Conservation (phyloP, 1,140 invertebrate species). For the Drosophila chauvacae region DNA sequence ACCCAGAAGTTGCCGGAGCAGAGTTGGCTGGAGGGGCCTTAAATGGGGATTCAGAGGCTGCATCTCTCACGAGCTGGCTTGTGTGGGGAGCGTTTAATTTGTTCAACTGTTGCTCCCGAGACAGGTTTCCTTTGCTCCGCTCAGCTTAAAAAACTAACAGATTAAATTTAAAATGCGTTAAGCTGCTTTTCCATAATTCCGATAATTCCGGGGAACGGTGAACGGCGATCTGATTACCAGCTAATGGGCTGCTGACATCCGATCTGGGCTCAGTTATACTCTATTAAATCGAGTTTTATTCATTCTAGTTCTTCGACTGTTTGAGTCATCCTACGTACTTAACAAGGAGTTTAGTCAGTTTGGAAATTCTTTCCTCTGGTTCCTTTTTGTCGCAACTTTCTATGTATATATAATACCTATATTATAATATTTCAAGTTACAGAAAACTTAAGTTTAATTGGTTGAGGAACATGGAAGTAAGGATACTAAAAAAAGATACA, state of each 20-base stretch:
- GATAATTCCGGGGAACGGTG: slow-evolving; percentile 13
- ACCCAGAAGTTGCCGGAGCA: slow-evolving; percentile 17
- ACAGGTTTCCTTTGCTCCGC: slow-evolving; percentile 52
- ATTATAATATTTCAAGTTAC: too few species aligned
- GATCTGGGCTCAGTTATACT: slow-evolving; percentile 9
- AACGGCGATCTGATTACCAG: slow-evolving; percentile 19
- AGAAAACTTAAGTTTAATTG: too few species aligned
- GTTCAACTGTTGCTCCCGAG: slow-evolving; percentile 35
- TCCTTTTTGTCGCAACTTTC: too few species aligned
- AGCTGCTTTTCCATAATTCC: slow-evolving; percentile 4
- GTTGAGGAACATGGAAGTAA: too few species aligned
- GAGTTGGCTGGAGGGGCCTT: background rate
- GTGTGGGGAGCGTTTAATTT: slow-evolving; percentile 30
- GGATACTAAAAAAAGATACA: too few species aligned
- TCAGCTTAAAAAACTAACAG: slow-evolving; percentile 22
- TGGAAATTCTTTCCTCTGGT: background rate
- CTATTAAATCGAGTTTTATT: slow-evolving; percentile 4
- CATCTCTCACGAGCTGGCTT: background rate
- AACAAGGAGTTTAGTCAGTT: background rate
- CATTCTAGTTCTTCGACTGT: background rate
- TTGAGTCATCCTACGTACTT: background rate
- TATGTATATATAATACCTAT: too few species aligned
- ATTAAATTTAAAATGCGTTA: slow-evolving; percentile 18
- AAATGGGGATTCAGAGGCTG: slow-evolving; percentile 9
- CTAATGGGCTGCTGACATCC: slow-evolving; percentile 19